Percentiles rank a stretch among this genome's conserved stretches.
Conservation (phyloP, 2,797 vertebrate species). For the Cheirogaleus major region DNA sequence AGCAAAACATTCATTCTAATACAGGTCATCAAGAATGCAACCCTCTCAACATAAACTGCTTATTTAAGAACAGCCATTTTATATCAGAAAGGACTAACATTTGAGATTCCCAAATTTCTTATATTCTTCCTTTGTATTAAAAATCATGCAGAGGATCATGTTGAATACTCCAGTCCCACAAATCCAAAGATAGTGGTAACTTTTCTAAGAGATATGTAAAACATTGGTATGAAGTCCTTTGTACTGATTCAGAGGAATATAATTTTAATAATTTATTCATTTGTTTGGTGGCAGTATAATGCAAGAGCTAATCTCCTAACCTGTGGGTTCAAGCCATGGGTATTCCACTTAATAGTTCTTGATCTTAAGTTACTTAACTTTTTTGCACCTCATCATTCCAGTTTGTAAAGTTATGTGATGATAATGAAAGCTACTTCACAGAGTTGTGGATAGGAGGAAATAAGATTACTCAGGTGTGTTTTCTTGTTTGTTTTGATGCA, state of each 20-base stretch:
- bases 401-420: not conserved
- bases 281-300: not conserved
- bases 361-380: not conserved
- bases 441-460: not conserved
- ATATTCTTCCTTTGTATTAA: not conserved
- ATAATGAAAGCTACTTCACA: not conserved
- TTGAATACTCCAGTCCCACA: not conserved
- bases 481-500: not conserved
- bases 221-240: not conserved
- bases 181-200: not conserved
- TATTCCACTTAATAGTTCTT: not conserved
- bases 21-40: not conserved
- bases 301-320: not conserved
- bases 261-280: not conserved
- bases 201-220: conserved; percentile 15
- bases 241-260: not conserved
- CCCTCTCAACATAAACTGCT: not conserved
- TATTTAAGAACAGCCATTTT: conserved; percentile 21
- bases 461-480: not conserved
- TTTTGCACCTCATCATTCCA: not conserved
- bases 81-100: not conserved
- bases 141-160: not conserved
- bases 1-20: not conserved
- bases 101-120: not conserved
- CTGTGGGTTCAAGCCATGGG: not conserved